phyloP scores from a whole-genome alignment of 2,888 invertebrate genomes.

The Eristalis pertinax region DNA sequence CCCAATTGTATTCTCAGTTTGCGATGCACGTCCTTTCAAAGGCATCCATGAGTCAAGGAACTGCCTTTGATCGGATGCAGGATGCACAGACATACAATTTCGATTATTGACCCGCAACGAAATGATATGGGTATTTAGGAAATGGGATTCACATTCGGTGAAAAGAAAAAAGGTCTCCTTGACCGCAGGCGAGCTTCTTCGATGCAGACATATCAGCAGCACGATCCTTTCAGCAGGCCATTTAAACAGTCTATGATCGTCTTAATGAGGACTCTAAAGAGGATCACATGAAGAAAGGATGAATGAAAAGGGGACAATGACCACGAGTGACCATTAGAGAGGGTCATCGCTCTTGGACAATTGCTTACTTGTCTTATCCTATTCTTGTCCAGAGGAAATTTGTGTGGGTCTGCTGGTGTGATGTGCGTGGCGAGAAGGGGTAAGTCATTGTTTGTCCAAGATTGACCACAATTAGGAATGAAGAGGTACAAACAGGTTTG shows the following conservation, averaged over 20 bases:
- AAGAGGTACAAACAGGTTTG: conserved; percentile 35
- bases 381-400: background rate
- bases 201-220: conserved; percentile 40
- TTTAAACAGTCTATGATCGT: conserved; percentile 15
- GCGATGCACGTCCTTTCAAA: conserved; percentile 47
- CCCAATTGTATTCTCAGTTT: conserved; percentile 32
- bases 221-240: conserved; percentile 59
- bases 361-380: conserved; percentile 17
- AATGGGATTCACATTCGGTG: conserved; percentile 7
- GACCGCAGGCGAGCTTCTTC: conserved; percentile 47
- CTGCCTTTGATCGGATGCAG: background rate
- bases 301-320: background rate
- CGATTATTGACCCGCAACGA: conserved; percentile 66
- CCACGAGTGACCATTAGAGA: conserved; percentile 4
- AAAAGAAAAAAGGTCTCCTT: conserved; percentile 26
- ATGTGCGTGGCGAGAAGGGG: conserved; percentile 12
- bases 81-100: conserved; percentile 4
- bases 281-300: conserved; percentile 38
- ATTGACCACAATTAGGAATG: conserved; percentile 41
- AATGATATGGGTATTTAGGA: conserved; percentile 56
- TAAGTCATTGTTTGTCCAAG: conserved; percentile 5
- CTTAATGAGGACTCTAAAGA: conserved; percentile 21
- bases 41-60: background rate
- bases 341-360: conserved; percentile 35
- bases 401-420: conserved; percentile 17